Conservation (phyloP, 1,140 invertebrate genomes). For the Dolichoris vasculosae region DNA sequence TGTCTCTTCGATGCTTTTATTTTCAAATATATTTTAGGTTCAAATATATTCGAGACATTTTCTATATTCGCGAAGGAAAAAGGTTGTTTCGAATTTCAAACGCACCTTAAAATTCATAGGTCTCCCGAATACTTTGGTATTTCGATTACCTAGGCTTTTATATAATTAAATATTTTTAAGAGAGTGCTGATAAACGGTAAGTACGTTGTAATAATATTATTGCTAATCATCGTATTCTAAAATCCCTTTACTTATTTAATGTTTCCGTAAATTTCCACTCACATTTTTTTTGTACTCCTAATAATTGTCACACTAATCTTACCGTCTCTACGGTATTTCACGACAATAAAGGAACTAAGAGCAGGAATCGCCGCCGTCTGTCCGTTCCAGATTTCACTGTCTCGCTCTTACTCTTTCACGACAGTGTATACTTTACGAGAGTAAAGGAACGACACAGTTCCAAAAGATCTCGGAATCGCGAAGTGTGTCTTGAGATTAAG, state of each 20-base stretch:
- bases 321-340: slow-evolving; percentile 28
- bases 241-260: background rate
- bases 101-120: too few species aligned
- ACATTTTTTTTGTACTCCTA: background rate
- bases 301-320: slow-evolving; percentile 42
- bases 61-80: too few species aligned
- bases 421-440: slow-evolving; percentile 44
- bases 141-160: too few species aligned
- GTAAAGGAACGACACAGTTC: slow-evolving; percentile 42
- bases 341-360: slow-evolving; percentile 43
- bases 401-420: background rate
- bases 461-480: slow-evolving; percentile 48
- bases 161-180: too few species aligned
- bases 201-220: background rate
- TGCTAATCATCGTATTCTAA: background rate
- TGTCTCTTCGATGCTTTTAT: too few species aligned
- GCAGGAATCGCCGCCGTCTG: slow-evolving; percentile 27
- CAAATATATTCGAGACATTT: too few species aligned
- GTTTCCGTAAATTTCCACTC: slow-evolving; percentile 6
- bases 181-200: too few species aligned
- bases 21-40: too few species aligned
- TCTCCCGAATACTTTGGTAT: too few species aligned
- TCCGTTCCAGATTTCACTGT: slow-evolving; percentile 34
- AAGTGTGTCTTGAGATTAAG: slow-evolving; percentile 51
- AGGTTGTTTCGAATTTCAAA: too few species aligned